Evolutionary conservation across 2,888 invertebrate genomes (phyloP).

Genomic region (Andrena flavipes): DNA sequence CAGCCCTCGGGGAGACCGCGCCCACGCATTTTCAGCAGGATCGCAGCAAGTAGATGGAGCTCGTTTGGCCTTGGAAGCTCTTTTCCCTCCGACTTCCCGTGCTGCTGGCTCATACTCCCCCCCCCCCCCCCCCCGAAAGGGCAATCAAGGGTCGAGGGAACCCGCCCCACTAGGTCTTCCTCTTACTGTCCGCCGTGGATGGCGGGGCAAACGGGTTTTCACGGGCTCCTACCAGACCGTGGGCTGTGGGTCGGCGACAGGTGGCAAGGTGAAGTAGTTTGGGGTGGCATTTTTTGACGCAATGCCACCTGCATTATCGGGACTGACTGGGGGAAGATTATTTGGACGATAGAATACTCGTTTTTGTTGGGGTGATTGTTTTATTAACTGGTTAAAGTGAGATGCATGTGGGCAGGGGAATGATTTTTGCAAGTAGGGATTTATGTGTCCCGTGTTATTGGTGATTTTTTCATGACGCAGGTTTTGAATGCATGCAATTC

Average conservation of each 20-base stretch:
- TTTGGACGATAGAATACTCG: too few species aligned
- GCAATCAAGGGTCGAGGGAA: constrained; percentile 55
- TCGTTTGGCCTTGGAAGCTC: constrained; percentile 76
- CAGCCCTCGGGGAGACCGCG: constrained; percentile 85
- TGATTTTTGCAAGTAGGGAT: too few species aligned
- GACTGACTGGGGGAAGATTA: not conserved
- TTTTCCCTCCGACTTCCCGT: constrained; percentile 27
- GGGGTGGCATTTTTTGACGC: not conserved
- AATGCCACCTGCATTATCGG: not conserved
- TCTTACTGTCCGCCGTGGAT: too few species aligned
- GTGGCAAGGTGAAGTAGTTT: not conserved
- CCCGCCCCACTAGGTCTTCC: not conserved
- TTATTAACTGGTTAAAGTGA: too few species aligned
- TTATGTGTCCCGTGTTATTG: too few species aligned
- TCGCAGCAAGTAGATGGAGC: constrained; percentile 81
- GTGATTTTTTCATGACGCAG: too few species aligned
- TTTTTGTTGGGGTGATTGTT: too few species aligned
- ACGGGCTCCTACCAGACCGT: not conserved
- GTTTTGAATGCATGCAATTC: too few species aligned
- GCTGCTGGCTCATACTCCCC: constrained; percentile 17
- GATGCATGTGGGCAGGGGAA: too few species aligned
- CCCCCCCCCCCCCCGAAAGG: constrained; percentile 33
- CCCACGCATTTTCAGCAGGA: constrained; percentile 85
- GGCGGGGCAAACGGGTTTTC: constrained; percentile 42
- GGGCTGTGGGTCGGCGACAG: not conserved